Evolutionary conservation across 2,113 vertebrate genomes (phyloP), one percentile per base, ranked within the genome.

Genomic region (Triplophysa dalaica): DNA sequence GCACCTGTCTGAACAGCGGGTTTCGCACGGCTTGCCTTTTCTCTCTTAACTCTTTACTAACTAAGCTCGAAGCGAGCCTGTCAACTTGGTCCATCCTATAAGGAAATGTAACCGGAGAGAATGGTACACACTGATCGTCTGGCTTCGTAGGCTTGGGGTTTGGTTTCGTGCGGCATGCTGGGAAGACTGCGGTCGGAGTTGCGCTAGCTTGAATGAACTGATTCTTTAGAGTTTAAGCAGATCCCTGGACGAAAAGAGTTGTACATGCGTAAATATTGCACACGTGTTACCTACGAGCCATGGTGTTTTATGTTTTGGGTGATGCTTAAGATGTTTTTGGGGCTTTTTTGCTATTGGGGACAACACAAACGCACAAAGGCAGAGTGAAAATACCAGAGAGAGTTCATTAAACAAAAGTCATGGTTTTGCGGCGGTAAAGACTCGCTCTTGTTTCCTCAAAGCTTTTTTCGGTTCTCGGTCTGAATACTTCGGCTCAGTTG

Each of bases 201-300:
- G 10, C 50, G 3, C 3, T 70, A 50, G 45, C 61, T 65, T 66
- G 29, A 61, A 54, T 58, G 21, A 26, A 41, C 62, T 73, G 33
- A n/a, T 52, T 33, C 38, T 19, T 19, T 58, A 5, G n/a, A 61
- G 12, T 12, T 43, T 70, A 17, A 16, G 38, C n/a, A 62, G 38
- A 74, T 60, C 69, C 69, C 52, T 7, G 29, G 52, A 58, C 54
- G 69, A 70, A 33, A 11, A 12, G 41, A 54, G 62, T 54, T 74
- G 24, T 80, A 73, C 33, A 75, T 45, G 62, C 33, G 33, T 80
- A 75, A 56, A 74, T 73, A 74, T 80, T 80, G 79, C 79, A 80
- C 78, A 80, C 29, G 45, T 60, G 38, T 72, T 58, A 64, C 70
- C 9, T 65, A 41, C 10, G 38, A 80, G 78, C 48, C 79, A 80